These are phyloP conservation scores for Pristionchus entomophagus DNA, from an alignment of 2,888 invertebrate genomes.

Conservation along the genomic window DNA sequence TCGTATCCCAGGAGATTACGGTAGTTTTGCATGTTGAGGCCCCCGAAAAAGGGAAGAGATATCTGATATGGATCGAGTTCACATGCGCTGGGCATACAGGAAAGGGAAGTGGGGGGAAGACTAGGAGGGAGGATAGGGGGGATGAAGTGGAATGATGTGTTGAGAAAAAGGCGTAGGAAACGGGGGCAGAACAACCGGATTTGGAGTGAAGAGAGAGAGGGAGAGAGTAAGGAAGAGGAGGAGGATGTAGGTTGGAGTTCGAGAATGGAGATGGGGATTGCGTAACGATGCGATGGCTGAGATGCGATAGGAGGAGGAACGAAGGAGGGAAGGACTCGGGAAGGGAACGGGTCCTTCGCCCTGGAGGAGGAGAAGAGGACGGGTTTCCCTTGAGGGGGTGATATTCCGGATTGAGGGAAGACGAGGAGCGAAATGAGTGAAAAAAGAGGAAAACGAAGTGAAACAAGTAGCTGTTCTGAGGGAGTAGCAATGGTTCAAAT, in stretches of 20 bases:
- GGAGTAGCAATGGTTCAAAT: no score
- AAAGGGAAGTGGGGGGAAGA: not conserved
- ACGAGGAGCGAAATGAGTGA: not conserved
- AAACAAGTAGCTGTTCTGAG: no score
- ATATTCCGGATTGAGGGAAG: not conserved
- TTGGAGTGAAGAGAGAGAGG: not conserved
- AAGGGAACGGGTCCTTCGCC: not conserved
- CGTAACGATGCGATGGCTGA: not conserved
- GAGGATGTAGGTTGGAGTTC: slow-evolving; percentile 26
- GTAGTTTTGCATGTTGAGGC: not conserved
- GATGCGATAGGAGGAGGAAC: not conserved
- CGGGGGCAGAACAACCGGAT: slow-evolving; percentile 1
- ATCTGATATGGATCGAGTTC: not conserved
- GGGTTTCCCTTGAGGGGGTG: not conserved
- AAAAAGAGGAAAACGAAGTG: not conserved
- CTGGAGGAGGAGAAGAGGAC: not conserved
- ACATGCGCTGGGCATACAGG: not conserved
- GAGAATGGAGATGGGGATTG: not conserved
- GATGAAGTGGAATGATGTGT: slow-evolving; percentile 12
- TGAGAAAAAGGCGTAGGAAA: slow-evolving; percentile 31
- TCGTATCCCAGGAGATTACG: not conserved
- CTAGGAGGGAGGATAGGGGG: not conserved
- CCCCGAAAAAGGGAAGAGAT: not conserved
- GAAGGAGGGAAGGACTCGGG: not conserved
- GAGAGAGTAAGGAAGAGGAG: slow-evolving; percentile 16